Conservation (phyloP, 2,888 invertebrate genomes). For the Folsomia candida region DNA sequence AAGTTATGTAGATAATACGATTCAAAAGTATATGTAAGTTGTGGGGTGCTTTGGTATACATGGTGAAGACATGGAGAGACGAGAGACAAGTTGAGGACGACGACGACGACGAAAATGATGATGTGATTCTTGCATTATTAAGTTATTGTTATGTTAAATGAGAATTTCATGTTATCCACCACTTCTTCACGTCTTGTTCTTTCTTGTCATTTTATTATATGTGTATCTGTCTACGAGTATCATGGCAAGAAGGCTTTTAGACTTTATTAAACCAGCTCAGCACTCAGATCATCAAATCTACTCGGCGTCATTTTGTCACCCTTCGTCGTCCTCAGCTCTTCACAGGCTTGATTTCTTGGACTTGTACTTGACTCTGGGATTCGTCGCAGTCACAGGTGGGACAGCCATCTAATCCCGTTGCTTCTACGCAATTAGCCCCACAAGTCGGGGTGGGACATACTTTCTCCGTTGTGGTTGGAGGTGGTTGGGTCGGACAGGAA, state of each 20-base stretch:
- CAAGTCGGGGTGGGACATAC: constrained; percentile 24
- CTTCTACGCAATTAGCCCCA: constrained; percentile 25
- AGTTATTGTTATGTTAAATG: neutral
- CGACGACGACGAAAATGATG: neutral
- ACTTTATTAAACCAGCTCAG: neutral
- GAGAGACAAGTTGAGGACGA: neutral
- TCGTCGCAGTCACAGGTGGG: constrained; percentile 38
- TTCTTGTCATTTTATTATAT: neutral
- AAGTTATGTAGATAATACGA: too few relatives aligned
- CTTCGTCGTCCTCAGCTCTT: constrained; percentile 19
- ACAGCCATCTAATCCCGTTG: constrained; percentile 35
- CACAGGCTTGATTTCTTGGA: constrained; percentile 23
- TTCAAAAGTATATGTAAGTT: too few relatives aligned
- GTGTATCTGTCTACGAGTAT: neutral
- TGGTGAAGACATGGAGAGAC: too few relatives aligned
- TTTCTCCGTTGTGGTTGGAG: constrained; percentile 14
- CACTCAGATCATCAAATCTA: neutral
- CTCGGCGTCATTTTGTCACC: neutral
- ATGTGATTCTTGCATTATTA: neutral
- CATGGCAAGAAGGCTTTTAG: neutral
- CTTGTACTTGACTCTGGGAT: neutral
- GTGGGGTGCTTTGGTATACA: too few relatives aligned
- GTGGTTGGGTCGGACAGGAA: constrained; percentile 33
- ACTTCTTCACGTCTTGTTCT: neutral
- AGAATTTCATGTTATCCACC: constrained; percentile 11